A percentile compares a stretch with the other conserved stretches of the same genome.
Conservation (phyloP, 2,888 invertebrate genomes). For the Plagodis pulveraria region DNA sequence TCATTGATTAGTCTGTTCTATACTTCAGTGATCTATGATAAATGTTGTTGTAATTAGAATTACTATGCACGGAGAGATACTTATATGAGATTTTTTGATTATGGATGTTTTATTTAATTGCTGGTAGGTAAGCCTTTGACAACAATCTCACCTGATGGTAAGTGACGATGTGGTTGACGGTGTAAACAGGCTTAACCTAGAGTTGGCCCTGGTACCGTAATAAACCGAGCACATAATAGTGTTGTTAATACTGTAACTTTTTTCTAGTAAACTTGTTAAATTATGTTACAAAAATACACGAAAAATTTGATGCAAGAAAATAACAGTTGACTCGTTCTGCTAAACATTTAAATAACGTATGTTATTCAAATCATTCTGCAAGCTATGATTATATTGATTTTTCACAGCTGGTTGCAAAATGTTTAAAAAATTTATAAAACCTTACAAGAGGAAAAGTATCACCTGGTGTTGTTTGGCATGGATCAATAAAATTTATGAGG, state of each 20-base stretch:
- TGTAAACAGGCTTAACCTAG: too few species aligned
- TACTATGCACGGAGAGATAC: constrained; percentile 33
- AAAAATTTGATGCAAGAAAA: background rate
- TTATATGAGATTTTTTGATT: too few species aligned
- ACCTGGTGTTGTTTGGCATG: constrained; percentile 7
- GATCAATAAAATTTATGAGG: background rate
- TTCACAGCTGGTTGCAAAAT: constrained; percentile 11
- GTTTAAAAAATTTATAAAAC: background rate
- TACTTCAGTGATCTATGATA: constrained; percentile 57
- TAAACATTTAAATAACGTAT: background rate
- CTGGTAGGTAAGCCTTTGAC: too few species aligned
- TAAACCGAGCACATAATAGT: too few species aligned
- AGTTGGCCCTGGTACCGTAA: too few species aligned
- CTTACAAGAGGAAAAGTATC: constrained; percentile 9
- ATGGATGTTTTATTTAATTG: too few species aligned
- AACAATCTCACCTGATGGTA: too few species aligned
- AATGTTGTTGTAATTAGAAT: constrained; percentile 54
- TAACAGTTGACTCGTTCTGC: background rate
- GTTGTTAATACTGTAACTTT: too few species aligned
- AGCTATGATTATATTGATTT: constrained; percentile 1
- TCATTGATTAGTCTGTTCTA: constrained; percentile 69
- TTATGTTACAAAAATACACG: too few species aligned
- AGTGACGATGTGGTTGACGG: too few species aligned
- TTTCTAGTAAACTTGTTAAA: too few species aligned
- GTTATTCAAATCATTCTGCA: too few species aligned